A percentile compares a stretch with the other conserved stretches of the same genome.
phyloP scores from a whole-genome alignment of 2,888 invertebrate genomes.

The Ophion ellenae region DNA sequence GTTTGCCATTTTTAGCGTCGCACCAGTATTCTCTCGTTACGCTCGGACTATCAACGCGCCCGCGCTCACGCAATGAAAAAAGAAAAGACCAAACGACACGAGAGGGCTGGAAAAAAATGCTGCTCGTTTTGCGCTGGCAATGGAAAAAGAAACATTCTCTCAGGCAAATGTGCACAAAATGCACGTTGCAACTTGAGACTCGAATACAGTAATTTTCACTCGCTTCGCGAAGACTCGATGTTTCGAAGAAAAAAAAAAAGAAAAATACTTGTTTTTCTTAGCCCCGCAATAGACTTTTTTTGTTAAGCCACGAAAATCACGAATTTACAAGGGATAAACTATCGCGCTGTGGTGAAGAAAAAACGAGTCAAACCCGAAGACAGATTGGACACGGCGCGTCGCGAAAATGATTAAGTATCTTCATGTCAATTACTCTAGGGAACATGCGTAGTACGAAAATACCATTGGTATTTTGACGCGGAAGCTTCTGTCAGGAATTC shows the following conservation, averaged over 20 bases:
- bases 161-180: background rate
- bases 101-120: constrained; percentile 33
- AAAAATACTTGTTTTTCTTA: background rate
- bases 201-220: background rate
- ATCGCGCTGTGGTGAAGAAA: background rate
- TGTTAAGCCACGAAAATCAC: background rate
- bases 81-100: constrained; percentile 1
- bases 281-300: background rate
- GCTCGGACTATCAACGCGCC: background rate
- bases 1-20: constrained; percentile 39
- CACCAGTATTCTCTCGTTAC: constrained; percentile 4
- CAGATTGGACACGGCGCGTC: constrained; percentile 64
- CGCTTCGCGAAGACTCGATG: background rate
- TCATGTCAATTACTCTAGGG: constrained; percentile 94
- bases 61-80: background rate
- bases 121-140: constrained; percentile 34
- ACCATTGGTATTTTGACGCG: constrained; percentile 65
- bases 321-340: background rate
- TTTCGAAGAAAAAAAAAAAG: background rate
- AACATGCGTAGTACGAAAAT: constrained; percentile 85
- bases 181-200: constrained; percentile 1
- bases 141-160: background rate
- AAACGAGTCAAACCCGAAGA: constrained; percentile 3
- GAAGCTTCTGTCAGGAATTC: constrained; percentile 66
- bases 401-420: constrained; percentile 86